These are phyloP conservation scores for Callitettix versicolor DNA, from an alignment of 1,140 invertebrate genomes.

Conservation along the genomic window DNA sequence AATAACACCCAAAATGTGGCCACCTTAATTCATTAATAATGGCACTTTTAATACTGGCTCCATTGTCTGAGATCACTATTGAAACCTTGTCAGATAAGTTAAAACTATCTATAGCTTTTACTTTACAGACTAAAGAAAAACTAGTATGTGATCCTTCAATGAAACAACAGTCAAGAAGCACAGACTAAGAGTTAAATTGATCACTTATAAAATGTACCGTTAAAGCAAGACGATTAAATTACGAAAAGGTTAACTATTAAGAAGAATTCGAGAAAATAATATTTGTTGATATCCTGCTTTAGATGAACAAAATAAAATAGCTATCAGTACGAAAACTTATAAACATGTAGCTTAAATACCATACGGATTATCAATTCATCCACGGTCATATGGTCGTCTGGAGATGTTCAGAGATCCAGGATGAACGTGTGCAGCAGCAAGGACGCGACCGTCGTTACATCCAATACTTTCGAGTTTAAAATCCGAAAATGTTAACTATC, in stretches of 20 bases:
- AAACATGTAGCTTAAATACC: no score
- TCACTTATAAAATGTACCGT: constrained; percentile 24
- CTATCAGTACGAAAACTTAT: no score
- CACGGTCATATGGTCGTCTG: no score
- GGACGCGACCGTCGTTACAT: no score
- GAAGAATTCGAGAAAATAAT: no score
- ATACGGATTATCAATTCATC: no score
- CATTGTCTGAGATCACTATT: constrained; percentile 24
- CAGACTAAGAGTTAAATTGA: constrained; percentile 14
- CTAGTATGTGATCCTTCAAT: constrained; percentile 4
- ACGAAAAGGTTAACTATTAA: constrained; percentile 22
- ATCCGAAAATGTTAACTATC: no score
- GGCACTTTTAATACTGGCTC: constrained; percentile 19
- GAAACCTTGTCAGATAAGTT: constrained; percentile 24
- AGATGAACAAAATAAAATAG: no score
- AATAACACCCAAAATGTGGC: constrained; percentile 23
- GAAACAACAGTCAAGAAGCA: constrained; percentile 14
- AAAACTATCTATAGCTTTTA: constrained; percentile 23
- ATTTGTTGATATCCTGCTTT: no score
- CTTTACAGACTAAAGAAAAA: neutral
- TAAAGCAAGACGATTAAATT: constrained; percentile 18
- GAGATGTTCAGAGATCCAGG: no score
- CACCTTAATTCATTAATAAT: constrained; percentile 5
- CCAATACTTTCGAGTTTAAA: no score
- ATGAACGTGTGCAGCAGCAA: no score